A percentile compares a stretch with the other conserved stretches of the same genome.
Evolutionary conservation across 2,113 vertebrate species (phyloP).

Genomic region (Baryphthengus martii): DNA sequence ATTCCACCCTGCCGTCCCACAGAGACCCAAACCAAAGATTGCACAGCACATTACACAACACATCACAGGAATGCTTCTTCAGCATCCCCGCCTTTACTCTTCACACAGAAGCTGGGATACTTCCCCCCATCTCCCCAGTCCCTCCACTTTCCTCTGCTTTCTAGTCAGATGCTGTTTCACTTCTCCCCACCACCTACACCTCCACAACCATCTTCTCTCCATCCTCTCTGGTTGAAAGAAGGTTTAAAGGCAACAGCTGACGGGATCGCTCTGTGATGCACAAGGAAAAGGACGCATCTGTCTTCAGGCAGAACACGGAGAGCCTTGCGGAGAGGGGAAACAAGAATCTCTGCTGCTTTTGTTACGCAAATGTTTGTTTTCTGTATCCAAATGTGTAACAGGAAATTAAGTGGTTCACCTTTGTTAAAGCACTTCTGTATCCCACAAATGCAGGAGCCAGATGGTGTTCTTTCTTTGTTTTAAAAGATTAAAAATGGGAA

Average conservation of each 20-base stretch:
- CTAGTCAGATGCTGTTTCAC: constrained; percentile 16
- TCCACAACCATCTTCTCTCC: not conserved
- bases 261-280: not conserved
- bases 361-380: constrained; percentile 32
- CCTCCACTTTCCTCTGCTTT: not conserved
- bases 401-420: constrained; percentile 70
- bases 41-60: constrained; percentile 34
- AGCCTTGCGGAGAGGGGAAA: not conserved
- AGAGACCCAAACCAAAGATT: constrained; percentile 23
- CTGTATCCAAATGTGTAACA: constrained; percentile 14
- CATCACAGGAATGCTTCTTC: constrained; percentile 24
- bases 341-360: not conserved
- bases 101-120: not conserved
- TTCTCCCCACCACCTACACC: not conserved
- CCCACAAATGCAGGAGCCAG: constrained; percentile 55
- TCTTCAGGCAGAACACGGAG: not conserved
- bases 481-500: constrained; percentile 59
- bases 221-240: not conserved
- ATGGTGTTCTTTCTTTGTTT: constrained; percentile 63
- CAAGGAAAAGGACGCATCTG: not conserved
- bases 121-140: not conserved
- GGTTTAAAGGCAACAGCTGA: constrained; percentile 13
- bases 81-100: not conserved
- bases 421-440: constrained; percentile 38
- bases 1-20: constrained; percentile 11